Percentiles rank a stretch among this genome's conserved stretches.
phyloP scores from a whole-genome alignment of 2,797 vertebrate species.

The Chiloscyllium punctatum region DNA sequence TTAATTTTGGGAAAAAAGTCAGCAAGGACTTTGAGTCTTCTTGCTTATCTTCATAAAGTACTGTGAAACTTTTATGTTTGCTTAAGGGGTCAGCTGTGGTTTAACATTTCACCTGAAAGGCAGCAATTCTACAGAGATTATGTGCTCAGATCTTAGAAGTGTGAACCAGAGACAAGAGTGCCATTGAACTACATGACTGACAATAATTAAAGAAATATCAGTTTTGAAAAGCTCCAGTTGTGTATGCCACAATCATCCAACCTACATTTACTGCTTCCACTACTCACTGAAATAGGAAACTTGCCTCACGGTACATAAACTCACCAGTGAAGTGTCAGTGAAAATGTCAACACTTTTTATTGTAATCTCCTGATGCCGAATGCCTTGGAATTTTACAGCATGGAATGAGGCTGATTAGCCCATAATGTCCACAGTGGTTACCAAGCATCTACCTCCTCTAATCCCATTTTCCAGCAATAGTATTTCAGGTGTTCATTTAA shows the following conservation, averaged over 20 bases:
- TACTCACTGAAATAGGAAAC: neutral
- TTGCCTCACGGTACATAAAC: neutral
- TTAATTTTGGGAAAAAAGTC: neutral
- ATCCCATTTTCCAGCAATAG: no score
- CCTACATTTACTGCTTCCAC: neutral
- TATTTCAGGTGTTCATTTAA: no score
- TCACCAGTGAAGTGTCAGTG: neutral
- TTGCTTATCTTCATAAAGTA: neutral
- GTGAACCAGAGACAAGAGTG: neutral
- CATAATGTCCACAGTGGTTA: no score
- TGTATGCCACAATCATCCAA: neutral
- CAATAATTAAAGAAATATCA: neutral
- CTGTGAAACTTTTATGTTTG: neutral
- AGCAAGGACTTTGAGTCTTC: neutral
- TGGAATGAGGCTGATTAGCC: no score
- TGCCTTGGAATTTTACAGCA: conserved; percentile 1
- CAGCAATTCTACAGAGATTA: neutral
- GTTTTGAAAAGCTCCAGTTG: neutral
- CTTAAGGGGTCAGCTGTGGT: neutral
- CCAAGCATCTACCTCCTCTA: no score
- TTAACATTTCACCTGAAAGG: neutral
- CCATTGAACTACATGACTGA: neutral
- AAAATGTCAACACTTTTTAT: neutral
- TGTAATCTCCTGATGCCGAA: conserved; percentile 41
- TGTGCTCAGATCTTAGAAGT: neutral